phyloP scores from a whole-genome alignment of 2,888 invertebrate species.

The Leptothorax acervorum region DNA sequence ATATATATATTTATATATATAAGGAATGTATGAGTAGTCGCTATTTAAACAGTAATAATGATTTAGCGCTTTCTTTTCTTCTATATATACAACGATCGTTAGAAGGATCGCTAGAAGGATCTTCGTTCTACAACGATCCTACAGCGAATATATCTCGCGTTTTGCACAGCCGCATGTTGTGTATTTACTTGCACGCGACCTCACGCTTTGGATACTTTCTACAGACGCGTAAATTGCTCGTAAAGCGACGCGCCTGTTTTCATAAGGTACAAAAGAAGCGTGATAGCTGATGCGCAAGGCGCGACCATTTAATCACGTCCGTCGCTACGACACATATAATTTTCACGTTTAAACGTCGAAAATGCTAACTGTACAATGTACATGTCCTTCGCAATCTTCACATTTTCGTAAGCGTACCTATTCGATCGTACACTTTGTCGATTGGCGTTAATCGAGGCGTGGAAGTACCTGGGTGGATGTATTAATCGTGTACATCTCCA shows the following conservation, averaged over 20 bases:
- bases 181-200: not conserved
- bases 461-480: constrained; percentile 40
- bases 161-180: constrained; percentile 25
- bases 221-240: constrained; percentile 26
- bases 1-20: not conserved
- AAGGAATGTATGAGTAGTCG: constrained; percentile 71
- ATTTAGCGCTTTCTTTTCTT: constrained; percentile 52
- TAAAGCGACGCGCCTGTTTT: constrained; percentile 19
- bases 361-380: constrained; percentile 12
- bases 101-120: constrained; percentile 1
- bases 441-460: not conserved
- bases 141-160: not conserved
- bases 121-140: not conserved
- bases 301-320: constrained; percentile 12
- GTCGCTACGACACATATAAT: constrained; percentile 9
- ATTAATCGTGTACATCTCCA: constrained; percentile 36
- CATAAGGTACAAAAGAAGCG: constrained; percentile 47
- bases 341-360: constrained; percentile 17
- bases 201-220: constrained; percentile 44
- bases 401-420: not conserved
- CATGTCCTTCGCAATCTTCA: not conserved
- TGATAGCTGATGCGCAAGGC: constrained; percentile 22
- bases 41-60: constrained; percentile 65
- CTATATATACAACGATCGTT: constrained; percentile 66
- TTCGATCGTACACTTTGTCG: constrained; percentile 9